These are phyloP conservation scores for Epirrita christyi DNA, from an alignment of 2,888 invertebrate genomes.

Conservation along the genomic window DNA sequence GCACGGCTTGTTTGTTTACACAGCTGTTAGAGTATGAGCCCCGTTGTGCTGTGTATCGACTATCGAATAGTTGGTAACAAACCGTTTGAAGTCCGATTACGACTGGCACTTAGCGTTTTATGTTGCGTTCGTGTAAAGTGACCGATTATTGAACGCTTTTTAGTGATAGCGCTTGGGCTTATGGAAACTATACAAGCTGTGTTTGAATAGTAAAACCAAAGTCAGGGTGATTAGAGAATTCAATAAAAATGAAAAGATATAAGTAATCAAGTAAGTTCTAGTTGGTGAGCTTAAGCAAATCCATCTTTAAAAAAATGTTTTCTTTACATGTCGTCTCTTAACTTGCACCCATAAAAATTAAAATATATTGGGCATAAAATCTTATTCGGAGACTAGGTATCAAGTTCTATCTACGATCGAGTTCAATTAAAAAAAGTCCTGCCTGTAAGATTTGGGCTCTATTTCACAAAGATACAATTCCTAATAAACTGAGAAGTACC, in stretches of 20 bases:
- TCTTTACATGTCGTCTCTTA: not conserved
- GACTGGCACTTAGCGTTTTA: conserved; percentile 59
- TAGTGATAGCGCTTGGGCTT: conserved; percentile 34
- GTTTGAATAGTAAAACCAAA: not conserved
- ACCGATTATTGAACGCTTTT: conserved; percentile 63
- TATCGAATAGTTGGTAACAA: conserved; percentile 55
- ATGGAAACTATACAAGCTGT: conserved; percentile 15
- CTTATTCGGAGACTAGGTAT: too few species aligned
- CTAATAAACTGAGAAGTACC: too few species aligned
- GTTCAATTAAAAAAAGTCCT: conserved; percentile 24
- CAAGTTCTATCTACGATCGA: conserved; percentile 3
- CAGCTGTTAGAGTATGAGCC: conserved; percentile 50
- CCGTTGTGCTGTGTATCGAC: conserved; percentile 36
- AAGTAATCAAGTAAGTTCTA: not conserved
- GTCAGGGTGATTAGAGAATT: not conserved
- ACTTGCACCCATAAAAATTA: not conserved
- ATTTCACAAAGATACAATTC: too few species aligned
- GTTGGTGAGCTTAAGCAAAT: not conserved
- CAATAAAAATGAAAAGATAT: not conserved
- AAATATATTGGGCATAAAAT: not conserved
- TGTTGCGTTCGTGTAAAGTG: conserved; percentile 59
- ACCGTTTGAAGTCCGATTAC: conserved; percentile 64
- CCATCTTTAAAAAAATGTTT: too few species aligned
- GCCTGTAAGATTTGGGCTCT: too few species aligned
- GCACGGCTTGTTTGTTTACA: conserved; percentile 59